A percentile compares a stretch with the other conserved stretches of the same genome.
Evolutionary conservation across 2,113 vertebrate genomes (phyloP).

Genomic region (Chitala chitala): DNA sequence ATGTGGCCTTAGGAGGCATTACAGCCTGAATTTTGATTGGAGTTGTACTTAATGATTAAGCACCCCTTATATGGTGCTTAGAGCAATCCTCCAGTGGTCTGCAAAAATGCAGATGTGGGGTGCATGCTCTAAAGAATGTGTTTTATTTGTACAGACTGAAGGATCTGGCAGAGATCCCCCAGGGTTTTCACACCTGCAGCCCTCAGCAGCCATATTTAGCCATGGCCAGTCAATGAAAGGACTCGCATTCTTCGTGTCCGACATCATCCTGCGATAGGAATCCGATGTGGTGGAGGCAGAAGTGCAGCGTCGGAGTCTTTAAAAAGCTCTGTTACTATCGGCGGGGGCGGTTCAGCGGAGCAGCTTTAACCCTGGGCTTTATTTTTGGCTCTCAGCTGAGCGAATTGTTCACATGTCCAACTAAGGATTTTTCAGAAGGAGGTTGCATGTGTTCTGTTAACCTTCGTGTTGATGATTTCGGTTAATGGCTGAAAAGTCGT

Average conservation of each 20-base stretch:
- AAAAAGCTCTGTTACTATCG: neutral
- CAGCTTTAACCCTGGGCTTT: neutral
- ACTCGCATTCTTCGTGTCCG: neutral
- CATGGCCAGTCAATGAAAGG: slow-evolving; percentile 26
- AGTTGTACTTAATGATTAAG: neutral
- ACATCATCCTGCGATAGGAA: slow-evolving; percentile 15
- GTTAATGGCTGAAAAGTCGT: neutral
- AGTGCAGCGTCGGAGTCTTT: neutral
- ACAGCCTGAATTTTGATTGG: neutral
- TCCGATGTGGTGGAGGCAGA: neutral
- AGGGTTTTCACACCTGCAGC: slow-evolving; percentile 3
- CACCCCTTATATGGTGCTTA: slow-evolving; percentile 21
- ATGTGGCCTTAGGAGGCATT: neutral
- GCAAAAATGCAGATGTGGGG: neutral
- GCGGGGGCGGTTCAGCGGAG: neutral
- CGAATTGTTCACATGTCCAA: neutral
- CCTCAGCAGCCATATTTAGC: slow-evolving; percentile 28
- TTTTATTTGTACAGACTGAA: neutral
- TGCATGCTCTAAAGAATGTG: neutral
- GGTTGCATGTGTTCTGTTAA: neutral
- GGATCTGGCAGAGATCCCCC: slow-evolving; percentile 12
- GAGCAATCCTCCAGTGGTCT: neutral
- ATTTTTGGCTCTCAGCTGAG: neutral
- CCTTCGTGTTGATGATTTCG: neutral
- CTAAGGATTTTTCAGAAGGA: neutral